A percentile compares a stretch with the other conserved stretches of the same genome.
These are phyloP conservation scores for Dasypolia templi DNA, from an alignment of 2,888 invertebrate genomes.

Conservation along the genomic window DNA sequence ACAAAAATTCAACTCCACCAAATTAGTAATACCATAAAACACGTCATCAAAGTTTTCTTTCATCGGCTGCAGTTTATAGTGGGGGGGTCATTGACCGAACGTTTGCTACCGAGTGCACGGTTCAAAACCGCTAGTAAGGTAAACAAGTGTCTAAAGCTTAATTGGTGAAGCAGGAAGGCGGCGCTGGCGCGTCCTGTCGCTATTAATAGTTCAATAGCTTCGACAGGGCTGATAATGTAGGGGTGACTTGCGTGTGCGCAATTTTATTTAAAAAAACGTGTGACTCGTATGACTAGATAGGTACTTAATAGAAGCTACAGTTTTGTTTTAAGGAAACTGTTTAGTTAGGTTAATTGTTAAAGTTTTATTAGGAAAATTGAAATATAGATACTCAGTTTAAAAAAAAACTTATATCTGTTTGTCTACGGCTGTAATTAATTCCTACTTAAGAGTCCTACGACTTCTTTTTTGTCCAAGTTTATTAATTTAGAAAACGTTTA, in stretches of 20 bases:
- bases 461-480: no score
- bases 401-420: no score
- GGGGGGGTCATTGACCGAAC: slow-evolving; percentile 62
- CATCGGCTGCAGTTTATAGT: slow-evolving; percentile 46
- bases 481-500: not conserved
- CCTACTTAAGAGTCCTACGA: no score
- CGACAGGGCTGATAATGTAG: slow-evolving; percentile 62
- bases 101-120: slow-evolving; percentile 65
- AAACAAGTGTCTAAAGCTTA: slow-evolving; percentile 77
- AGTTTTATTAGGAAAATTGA: no score
- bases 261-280: slow-evolving; percentile 28
- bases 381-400: no score
- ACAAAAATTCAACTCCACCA: slow-evolving; percentile 7
- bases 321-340: not conserved
- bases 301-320: not conserved
- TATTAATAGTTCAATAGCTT: slow-evolving; percentile 78
- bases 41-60: slow-evolving; percentile 53
- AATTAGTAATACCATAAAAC: slow-evolving; percentile 52
- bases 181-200: slow-evolving; percentile 68
- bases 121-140: slow-evolving; percentile 79
- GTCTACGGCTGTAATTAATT: no score
- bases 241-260: slow-evolving; percentile 68
- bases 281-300: not conserved
- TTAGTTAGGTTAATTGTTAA: no score
- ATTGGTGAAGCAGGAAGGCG: slow-evolving; percentile 80